These are phyloP conservation scores for Notolabrus celidotus DNA, from an alignment of 2,797 vertebrate species.

Conservation along the genomic window DNA sequence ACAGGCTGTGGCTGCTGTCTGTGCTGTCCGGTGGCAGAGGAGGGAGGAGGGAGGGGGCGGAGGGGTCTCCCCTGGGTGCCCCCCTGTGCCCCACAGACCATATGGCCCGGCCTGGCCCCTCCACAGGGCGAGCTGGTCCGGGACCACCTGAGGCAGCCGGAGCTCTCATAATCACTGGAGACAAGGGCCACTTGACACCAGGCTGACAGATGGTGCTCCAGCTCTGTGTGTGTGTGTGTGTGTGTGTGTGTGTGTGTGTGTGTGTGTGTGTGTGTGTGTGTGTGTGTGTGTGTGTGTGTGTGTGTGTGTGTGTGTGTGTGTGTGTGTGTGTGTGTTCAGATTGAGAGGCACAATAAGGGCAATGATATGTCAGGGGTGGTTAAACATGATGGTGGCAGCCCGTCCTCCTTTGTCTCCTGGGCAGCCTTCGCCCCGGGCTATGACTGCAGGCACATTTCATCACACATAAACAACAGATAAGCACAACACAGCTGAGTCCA, in stretches of 20 bases:
- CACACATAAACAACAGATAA: constrained; percentile 67
- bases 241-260: constrained; percentile 30
- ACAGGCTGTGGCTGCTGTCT: constrained; percentile 46
- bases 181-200: constrained; percentile 87
- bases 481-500: constrained; percentile 33
- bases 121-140: constrained; percentile 71
- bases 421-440: constrained; percentile 72
- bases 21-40: constrained; percentile 56
- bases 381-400: constrained; percentile 83
- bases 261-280: constrained; percentile 36
- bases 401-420: constrained; percentile 76
- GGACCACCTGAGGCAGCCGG: constrained; percentile 84
- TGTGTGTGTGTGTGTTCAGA: constrained; percentile 70
- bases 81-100: constrained; percentile 74
- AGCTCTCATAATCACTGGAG: constrained; percentile 84
- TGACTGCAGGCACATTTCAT: constrained; percentile 75
- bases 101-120: constrained; percentile 75
- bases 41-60: constrained; percentile 43
- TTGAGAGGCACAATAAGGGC: constrained; percentile 78
- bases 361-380: constrained; percentile 84
- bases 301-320: constrained; percentile 55
- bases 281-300: constrained; percentile 30
- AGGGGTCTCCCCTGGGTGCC: constrained; percentile 68
- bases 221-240: constrained; percentile 33
- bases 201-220: constrained; percentile 81